Percentiles rank a stretch among this genome's conserved stretches.
Evolutionary conservation across 2,888 invertebrate species (phyloP).

Genomic region (Oscheius sp.): DNA sequence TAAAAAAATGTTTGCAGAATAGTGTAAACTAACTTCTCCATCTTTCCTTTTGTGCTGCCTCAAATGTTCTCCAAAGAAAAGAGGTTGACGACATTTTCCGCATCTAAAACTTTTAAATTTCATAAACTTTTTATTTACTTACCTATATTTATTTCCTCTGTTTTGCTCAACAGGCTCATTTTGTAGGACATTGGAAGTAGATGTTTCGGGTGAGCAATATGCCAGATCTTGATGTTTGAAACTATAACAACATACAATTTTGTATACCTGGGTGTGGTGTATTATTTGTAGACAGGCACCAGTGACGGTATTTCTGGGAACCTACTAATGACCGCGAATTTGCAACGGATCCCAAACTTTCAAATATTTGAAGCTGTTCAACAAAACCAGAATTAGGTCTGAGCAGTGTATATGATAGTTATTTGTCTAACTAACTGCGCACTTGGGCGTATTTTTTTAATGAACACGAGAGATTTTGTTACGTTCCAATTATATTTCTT

Average conservation of each 20-base stretch:
- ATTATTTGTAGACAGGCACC: constrained; percentile 34
- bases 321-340: constrained; percentile 32
- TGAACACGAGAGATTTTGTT: constrained; percentile 50
- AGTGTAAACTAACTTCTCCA: constrained; percentile 2
- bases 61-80: constrained; percentile 55
- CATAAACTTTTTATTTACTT: background rate
- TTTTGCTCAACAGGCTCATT: background rate
- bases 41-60: constrained; percentile 39
- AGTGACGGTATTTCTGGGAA: constrained; percentile 30
- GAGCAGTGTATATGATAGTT: background rate
- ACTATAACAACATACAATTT: background rate
- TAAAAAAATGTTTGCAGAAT: background rate
- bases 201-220: constrained; percentile 1
- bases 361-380: constrained; percentile 47
- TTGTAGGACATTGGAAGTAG: background rate
- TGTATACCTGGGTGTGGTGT: constrained; percentile 26
- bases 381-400: constrained; percentile 46
- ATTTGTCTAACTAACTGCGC: constrained; percentile 38
- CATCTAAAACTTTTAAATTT: constrained; percentile 40
- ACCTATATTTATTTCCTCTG: constrained; percentile 17
- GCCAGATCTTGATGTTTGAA: constrained; percentile 18
- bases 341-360: constrained; percentile 42
- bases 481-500: constrained; percentile 44
- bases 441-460: constrained; percentile 47
- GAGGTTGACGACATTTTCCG: constrained; percentile 43